Base-by-base conservation (phyloP, 2,797 vertebrate genomes). In the Triplophysa bombifrons region DNA sequence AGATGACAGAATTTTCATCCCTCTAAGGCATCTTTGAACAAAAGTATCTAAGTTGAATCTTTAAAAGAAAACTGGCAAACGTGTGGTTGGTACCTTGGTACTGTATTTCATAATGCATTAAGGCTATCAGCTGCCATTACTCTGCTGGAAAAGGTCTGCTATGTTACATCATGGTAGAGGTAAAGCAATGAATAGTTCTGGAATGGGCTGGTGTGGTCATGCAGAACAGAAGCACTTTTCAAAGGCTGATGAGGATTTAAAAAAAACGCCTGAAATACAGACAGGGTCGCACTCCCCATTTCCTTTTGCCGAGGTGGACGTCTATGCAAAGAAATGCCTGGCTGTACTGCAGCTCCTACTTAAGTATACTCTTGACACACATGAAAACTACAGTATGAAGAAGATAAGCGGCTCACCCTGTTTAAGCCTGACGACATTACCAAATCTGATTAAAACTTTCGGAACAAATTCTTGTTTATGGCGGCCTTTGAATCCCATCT, bases 171-270 rank as follows among this genome's bases (percentile, higher is more conserved):
- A 10, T 38, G 70, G 55, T 53, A 72, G 41, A 66, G 41, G 27
- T 64, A 76, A 66, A 66, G 53, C 27, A 72, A 67, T 73, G 13
- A 82, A 82, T 34, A 58, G 64, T 55, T 67, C 16, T 44, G 74
- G 64, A 74, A 82, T 78, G 38, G 64, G 20, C 38, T 69, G 20
- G 63, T 51, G 41, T 81, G 71, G 69, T 74, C 70, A 82, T 60
- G 53, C 70, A 68, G 75, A 74, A 72, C 68, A 67, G 69, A 25
- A 56, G 14, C 10, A 38, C 34, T 61, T 51, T 51, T 72, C 63
- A 67, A 53, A 66, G 44, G 7, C 48, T 77, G 41, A 73, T 66
- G 60, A 58, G 19, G 63, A 74, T 66, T 65, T 34, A 38, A 69
- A 73, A 50, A 30, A 63, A 72, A 46, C 72, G 22, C 61, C 60